Percentiles rank a stretch among this genome's conserved stretches.
Evolutionary conservation across 1,140 invertebrate species (phyloP).

Genomic region (Caenorhabditis elegans): DNA sequence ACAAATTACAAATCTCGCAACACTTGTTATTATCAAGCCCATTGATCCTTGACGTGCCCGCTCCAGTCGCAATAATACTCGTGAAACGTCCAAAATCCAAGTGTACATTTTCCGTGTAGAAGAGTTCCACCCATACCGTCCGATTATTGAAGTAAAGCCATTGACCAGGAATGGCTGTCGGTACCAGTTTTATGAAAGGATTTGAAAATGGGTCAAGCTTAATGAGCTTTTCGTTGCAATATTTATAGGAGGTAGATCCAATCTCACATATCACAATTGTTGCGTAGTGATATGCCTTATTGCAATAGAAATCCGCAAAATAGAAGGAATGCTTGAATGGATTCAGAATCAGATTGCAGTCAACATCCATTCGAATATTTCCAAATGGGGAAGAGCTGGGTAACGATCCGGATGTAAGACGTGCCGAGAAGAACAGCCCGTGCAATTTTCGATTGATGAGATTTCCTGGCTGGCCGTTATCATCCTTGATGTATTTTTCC

Average conservation of each 20-base stretch:
- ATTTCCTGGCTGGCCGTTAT: too few species aligned
- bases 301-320: constrained; percentile 53
- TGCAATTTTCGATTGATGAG: too few species aligned
- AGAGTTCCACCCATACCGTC: constrained; percentile 58
- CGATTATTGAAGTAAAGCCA: constrained; percentile 51
- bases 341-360: constrained; percentile 28
- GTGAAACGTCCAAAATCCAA: constrained; percentile 44
- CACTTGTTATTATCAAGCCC: constrained; percentile 52
- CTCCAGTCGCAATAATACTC: constrained; percentile 37
- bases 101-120: constrained; percentile 59
- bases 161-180: background rate
- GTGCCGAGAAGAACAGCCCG: too few species aligned
- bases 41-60: constrained; percentile 43
- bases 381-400: constrained; percentile 46
- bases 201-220: constrained; percentile 47
- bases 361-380: constrained; percentile 42
- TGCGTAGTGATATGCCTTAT: constrained; percentile 43
- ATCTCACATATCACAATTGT: constrained; percentile 41
- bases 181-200: constrained; percentile 42
- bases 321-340: constrained; percentile 40
- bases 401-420: constrained; percentile 28
- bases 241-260: constrained; percentile 44
- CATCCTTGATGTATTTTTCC: too few species aligned
- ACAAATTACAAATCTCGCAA: constrained; percentile 49
- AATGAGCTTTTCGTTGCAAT: constrained; percentile 44